These are phyloP conservation scores for Sebastiscus tertius DNA, from an alignment of 2,797 vertebrate species.

Conservation along the genomic window DNA sequence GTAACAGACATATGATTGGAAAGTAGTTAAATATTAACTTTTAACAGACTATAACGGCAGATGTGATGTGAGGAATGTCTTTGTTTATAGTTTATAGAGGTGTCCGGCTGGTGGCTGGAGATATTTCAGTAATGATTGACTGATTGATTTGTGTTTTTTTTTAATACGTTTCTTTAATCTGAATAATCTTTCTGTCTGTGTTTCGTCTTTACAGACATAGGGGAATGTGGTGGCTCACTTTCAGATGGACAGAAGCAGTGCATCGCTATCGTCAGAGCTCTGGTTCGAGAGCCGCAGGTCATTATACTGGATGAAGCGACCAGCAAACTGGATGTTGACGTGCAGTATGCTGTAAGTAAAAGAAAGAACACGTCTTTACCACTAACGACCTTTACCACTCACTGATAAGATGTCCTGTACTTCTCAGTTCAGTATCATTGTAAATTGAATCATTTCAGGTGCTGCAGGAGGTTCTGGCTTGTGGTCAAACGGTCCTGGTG, in stretches of 20 bases:
- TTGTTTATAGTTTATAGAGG: background rate
- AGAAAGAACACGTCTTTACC: background rate
- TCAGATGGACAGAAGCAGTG: conserved; percentile 86
- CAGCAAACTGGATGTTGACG: conserved; percentile 83
- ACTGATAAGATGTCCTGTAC: background rate
- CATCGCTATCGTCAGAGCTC: conserved; percentile 87
- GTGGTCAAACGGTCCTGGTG: conserved; percentile 82
- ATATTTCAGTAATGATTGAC: background rate
- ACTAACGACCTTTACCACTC: background rate
- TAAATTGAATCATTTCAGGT: conserved; percentile 56
- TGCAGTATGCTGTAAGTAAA: conserved; percentile 70
- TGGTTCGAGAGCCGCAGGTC: conserved; percentile 85
- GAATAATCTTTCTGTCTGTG: background rate
- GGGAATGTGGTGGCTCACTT: conserved; percentile 81
- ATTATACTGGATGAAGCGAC: conserved; percentile 91
- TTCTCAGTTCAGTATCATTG: background rate
- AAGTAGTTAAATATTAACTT: background rate
- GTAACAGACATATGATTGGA: background rate
- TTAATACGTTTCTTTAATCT: background rate
- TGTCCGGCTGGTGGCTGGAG: too few relatives aligned
- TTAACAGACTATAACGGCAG: background rate
- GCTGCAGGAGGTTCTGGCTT: conserved; percentile 66
- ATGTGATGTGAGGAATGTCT: background rate
- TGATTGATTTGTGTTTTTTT: background rate
- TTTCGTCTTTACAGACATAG: conserved; percentile 77